Percentiles rank a stretch among this genome's conserved stretches.
These are phyloP conservation scores for Manis javanica DNA, from an alignment of 2,797 vertebrate genomes.

Conservation along the genomic window DNA sequence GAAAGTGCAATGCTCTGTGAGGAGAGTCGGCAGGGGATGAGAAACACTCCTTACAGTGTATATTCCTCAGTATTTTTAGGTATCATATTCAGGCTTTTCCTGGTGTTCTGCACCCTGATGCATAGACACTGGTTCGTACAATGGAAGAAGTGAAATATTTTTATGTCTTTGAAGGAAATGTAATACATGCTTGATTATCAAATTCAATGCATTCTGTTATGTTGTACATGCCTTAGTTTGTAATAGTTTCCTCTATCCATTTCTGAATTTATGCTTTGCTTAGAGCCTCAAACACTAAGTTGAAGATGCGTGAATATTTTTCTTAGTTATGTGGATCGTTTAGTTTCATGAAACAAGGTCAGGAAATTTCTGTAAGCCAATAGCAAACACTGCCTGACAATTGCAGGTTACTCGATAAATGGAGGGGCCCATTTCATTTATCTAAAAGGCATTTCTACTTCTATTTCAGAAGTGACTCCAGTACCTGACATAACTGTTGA, in stretches of 20 bases:
- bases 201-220: neutral
- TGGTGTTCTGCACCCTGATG: neutral
- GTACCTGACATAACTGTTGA: slow-evolving; percentile 29
- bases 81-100: neutral
- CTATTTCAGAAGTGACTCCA: slow-evolving; percentile 57
- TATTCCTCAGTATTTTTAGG: neutral
- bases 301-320: neutral
- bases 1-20: fast-evolving
- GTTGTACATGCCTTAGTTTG: neutral
- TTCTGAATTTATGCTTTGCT: slow-evolving; percentile 29
- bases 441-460: slow-evolving; percentile 58
- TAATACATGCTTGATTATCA: neutral
- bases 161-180: neutral
- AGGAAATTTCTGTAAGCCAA: slow-evolving; percentile 54
- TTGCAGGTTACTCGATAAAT: slow-evolving; percentile 44
- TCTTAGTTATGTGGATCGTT: slow-evolving; percentile 20
- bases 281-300: neutral
- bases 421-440: slow-evolving; percentile 54
- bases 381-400: slow-evolving; percentile 45
- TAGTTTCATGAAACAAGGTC: slow-evolving; percentile 42
- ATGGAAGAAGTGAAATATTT: neutral
- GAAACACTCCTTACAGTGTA: fast-evolving
- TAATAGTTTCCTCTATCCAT: neutral
- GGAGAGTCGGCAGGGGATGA: fast-evolving
- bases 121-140: neutral